These are phyloP conservation scores for Zaprionus bogoriensis DNA, from an alignment of 2,888 invertebrate species.

Conservation along the genomic window DNA sequence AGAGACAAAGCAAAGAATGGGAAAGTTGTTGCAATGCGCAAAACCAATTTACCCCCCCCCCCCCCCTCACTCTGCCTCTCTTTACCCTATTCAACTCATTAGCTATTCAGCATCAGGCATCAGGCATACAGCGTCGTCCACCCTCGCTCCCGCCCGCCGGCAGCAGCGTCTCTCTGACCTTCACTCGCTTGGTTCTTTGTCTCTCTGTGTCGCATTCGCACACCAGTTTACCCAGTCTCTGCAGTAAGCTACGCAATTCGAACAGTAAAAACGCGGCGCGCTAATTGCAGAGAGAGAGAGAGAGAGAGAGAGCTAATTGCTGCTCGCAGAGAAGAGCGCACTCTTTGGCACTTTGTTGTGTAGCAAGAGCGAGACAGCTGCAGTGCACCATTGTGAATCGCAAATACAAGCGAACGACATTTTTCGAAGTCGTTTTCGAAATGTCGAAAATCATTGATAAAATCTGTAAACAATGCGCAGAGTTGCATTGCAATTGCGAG, in stretches of 20 bases:
- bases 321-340: too few species aligned
- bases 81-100: slow-evolving; percentile 44
- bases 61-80: not conserved
- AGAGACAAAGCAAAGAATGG: slow-evolving; percentile 47
- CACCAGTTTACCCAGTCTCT: slow-evolving; percentile 22
- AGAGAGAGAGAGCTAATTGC: too few species aligned
- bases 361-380: too few species aligned
- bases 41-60: slow-evolving; percentile 16
- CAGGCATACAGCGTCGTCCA: too few species aligned
- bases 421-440: too few species aligned
- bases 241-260: slow-evolving; percentile 50
- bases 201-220: slow-evolving; percentile 44
- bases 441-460: too few species aligned
- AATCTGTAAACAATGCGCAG: too few species aligned
- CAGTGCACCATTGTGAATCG: too few species aligned
- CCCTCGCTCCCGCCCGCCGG: not conserved
- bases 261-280: slow-evolving; percentile 48
- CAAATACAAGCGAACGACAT: too few species aligned
- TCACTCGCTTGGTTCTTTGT: slow-evolving; percentile 70
- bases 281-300: too few species aligned
- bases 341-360: too few species aligned
- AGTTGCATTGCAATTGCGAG: too few species aligned
- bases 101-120: slow-evolving; percentile 50
- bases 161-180: slow-evolving; percentile 54
- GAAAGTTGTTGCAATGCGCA: slow-evolving; percentile 46